Base-by-base conservation (phyloP, 2,797 vertebrate genomes). In the Nannoperca australis region DNA sequence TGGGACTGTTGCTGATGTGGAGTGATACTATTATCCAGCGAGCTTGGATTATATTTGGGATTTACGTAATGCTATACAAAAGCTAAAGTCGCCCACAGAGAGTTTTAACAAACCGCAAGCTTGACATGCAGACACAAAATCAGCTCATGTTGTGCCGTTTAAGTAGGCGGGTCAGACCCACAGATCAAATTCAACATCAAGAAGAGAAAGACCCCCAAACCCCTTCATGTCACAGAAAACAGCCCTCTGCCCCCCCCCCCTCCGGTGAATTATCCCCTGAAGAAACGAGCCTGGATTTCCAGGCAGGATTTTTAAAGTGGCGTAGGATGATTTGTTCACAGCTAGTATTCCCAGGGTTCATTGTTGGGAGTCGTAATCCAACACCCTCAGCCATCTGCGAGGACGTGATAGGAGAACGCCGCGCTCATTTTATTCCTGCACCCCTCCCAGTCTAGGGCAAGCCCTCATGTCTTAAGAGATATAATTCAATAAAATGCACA, bases 281-380 rank as follows among this genome's bases (percentile, higher is more conserved):
- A 89, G 87, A 85, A 90, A 88, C 76, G 70, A 70, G 79, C 50
- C 77, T 50, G 82, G 56, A 76, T 83, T 81, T 81, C 1, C 42
- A 71, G 72, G 83, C 77, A 70, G 70, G 69, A 44, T 72, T 73
- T 78, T 85, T 61, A 81, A 85, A 89, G 87, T 71, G 78, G 89
- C 75, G 70, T 87, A 78, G 83, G 88, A 82, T 93, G 94, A 94
- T 94, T 95, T 94, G 93, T 93, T 88, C 91, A 81, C 87, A 89
- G 94, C 90, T 93, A 88, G 87, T 81, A 88, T 95, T 96, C 91
- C 92, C 83, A 77, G 85, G 87, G 44, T 79, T 67, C 85, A 87
- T 94, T 95, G 93, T 93, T 80, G 63, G 66, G 85, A 78, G 61
- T 24, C 36, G 95, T 92, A 95, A 95, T 83, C 87, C 82, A 87